These are phyloP conservation scores for Murina feae DNA, from an alignment of 2,113 vertebrate species.

Conservation along the genomic window DNA sequence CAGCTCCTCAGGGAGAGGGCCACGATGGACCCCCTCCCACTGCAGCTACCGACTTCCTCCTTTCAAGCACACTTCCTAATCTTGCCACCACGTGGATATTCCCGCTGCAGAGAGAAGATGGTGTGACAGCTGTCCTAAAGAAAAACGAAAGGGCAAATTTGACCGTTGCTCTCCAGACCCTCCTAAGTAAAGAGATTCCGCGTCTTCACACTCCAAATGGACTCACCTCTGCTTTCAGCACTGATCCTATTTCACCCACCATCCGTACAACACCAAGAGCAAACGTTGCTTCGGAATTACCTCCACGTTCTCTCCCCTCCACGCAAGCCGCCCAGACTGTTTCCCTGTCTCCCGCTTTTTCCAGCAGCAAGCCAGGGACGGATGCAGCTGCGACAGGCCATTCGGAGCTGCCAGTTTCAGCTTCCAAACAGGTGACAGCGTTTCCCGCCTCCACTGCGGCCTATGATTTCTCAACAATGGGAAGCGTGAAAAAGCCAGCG, in stretches of 20 bases:
- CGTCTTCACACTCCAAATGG: neutral
- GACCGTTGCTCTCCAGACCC: neutral
- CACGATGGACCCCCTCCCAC: neutral
- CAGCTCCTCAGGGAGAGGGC: neutral
- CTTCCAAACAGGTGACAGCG: conserved; percentile 42
- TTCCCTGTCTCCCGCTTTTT: neutral
- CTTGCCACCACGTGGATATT: neutral
- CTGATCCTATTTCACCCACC: neutral
- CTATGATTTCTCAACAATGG: conserved; percentile 33
- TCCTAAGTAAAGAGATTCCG: neutral
- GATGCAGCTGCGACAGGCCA: conserved; percentile 31
- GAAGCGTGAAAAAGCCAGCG: neutral
- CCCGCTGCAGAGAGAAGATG: neutral
- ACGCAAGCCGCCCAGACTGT: neutral
- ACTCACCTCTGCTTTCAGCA: conserved; percentile 41
- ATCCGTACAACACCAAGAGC: neutral
- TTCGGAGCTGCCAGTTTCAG: conserved; percentile 22
- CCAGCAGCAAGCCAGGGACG: neutral
- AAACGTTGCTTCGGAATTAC: neutral
- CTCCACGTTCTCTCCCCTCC: neutral
- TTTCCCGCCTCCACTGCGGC: conserved; percentile 37
- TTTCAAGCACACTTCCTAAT: neutral
- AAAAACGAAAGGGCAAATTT: conserved; percentile 1
- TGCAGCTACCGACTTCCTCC: neutral
- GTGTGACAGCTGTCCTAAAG: neutral